Evolutionary conservation across 2,113 vertebrate species (phyloP).

Genomic region (Oncorhynchus nerka): DNA sequence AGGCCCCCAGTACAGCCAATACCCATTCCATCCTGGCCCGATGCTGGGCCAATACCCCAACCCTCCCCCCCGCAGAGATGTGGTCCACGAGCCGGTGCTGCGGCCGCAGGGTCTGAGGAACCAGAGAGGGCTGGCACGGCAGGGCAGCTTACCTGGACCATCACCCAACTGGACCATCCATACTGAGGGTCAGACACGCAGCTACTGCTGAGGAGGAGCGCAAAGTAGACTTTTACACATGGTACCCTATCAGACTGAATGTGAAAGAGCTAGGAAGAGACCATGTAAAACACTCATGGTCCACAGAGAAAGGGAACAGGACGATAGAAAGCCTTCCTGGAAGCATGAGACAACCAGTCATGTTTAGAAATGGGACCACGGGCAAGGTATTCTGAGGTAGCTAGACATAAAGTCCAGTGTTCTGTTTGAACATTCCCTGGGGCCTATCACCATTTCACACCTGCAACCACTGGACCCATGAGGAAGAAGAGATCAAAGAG

Average conservation of each 20-base stretch:
- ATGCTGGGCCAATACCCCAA: slow-evolving; percentile 67
- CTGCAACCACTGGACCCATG: slow-evolving; percentile 21
- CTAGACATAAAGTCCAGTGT: not conserved
- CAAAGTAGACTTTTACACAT: too few species aligned
- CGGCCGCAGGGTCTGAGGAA: slow-evolving; percentile 51
- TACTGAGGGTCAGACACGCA: slow-evolving; percentile 76
- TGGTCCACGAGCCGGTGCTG: slow-evolving; percentile 45
- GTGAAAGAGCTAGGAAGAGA: too few species aligned
- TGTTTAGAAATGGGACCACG: too few species aligned
- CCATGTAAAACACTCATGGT: too few species aligned
- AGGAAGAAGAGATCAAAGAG: slow-evolving; percentile 35
- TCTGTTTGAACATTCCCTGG: slow-evolving; percentile 12
- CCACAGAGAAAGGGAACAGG: too few species aligned
- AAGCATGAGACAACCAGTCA: too few species aligned
- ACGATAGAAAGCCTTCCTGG: too few species aligned
- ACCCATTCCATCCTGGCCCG: slow-evolving; percentile 40
- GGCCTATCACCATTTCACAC: not conserved
- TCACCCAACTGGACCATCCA: slow-evolving; percentile 76
- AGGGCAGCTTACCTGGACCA: slow-evolving; percentile 64
- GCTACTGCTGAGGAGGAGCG: slow-evolving; percentile 71
- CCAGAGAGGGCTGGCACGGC: slow-evolving; percentile 47
- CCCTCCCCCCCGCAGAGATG: slow-evolving; percentile 63
- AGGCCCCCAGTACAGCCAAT: slow-evolving; percentile 24
- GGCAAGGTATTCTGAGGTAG: too few species aligned
- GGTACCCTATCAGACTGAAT: too few species aligned